Percentiles rank a stretch among this genome's conserved stretches.
Conservation (phyloP, 2,113 vertebrate species). For the Dermatemys mawii region DNA sequence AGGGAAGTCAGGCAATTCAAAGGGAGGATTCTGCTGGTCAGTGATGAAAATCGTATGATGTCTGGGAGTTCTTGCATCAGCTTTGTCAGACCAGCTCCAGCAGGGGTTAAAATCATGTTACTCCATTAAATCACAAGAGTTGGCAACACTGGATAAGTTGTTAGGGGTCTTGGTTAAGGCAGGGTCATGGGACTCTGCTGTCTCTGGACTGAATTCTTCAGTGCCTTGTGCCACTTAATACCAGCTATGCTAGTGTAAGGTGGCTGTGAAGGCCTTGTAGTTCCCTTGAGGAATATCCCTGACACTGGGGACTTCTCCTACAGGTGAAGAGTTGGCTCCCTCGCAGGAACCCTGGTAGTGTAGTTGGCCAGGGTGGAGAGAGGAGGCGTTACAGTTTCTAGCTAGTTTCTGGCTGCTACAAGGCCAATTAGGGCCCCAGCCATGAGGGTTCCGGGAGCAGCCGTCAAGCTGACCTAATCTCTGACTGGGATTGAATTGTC, state of each 20-base stretch:
- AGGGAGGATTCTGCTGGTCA: background rate
- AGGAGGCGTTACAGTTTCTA: background rate
- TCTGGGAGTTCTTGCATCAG: background rate
- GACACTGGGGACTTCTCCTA: background rate
- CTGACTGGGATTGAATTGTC: background rate
- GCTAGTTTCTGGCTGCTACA: background rate
- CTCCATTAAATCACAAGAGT: background rate
- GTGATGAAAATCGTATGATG: background rate
- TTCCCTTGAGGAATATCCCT: background rate
- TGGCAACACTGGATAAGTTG: background rate
- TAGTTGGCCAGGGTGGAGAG: background rate
- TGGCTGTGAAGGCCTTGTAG: background rate
- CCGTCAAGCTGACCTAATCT: background rate
- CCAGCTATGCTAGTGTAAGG: background rate
- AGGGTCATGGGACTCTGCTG: background rate
- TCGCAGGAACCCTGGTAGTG: background rate
- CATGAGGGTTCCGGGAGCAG: background rate
- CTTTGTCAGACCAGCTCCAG: background rate
- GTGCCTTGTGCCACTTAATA: background rate
- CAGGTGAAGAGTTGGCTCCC: background rate
- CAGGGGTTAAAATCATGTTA: background rate
- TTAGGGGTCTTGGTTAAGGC: background rate
- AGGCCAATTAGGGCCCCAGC: background rate
- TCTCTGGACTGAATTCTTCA: background rate
- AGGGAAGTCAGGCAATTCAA: background rate